A percentile compares a stretch with the other conserved stretches of the same genome.
These are phyloP conservation scores for Plutomurus gul DNA, from an alignment of 1,140 invertebrate genomes.

Conservation along the genomic window DNA sequence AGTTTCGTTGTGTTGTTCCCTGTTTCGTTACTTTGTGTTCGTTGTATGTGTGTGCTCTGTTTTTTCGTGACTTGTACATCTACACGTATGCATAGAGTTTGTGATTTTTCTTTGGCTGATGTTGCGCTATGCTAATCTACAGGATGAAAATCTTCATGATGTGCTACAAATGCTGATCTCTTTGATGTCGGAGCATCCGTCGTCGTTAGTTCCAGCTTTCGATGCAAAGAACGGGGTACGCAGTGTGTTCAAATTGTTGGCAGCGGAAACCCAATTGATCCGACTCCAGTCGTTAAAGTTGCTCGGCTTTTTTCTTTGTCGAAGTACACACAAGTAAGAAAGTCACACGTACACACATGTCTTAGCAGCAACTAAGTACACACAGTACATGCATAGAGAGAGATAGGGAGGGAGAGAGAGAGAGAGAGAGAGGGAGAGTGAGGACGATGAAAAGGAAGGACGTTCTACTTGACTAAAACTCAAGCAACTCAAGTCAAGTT, in stretches of 20 bases:
- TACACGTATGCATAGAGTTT: not conserved
- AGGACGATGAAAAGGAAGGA: no score
- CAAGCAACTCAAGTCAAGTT: no score
- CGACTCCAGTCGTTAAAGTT: slow-evolving; percentile 93
- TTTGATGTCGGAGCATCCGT: slow-evolving; percentile 96
- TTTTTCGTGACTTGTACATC: not conserved
- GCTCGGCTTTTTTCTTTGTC: slow-evolving; percentile 90
- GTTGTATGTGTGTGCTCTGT: not conserved
- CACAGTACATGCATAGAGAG: not conserved
- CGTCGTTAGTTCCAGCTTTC: slow-evolving; percentile 98
- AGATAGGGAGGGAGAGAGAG: no score
- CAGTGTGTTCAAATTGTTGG: slow-evolving; percentile 94
- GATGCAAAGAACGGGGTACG: slow-evolving; percentile 95
- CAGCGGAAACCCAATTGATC: slow-evolving; percentile 90
- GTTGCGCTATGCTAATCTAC: slow-evolving; percentile 49
- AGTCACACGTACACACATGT: not conserved
- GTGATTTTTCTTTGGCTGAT: slow-evolving; percentile 5
- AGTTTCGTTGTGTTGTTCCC: not conserved
- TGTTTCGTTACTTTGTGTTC: not conserved
- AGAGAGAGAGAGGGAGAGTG: no score
- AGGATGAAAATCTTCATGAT: slow-evolving; percentile 99
- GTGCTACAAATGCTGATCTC: slow-evolving; percentile 96
- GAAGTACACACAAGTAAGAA: slow-evolving; percentile 90
- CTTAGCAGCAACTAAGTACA: not conserved
- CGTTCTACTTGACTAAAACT: no score